Conservation (phyloP, 2,113 vertebrate genomes). For the Ochotona curzoniae region DNA sequence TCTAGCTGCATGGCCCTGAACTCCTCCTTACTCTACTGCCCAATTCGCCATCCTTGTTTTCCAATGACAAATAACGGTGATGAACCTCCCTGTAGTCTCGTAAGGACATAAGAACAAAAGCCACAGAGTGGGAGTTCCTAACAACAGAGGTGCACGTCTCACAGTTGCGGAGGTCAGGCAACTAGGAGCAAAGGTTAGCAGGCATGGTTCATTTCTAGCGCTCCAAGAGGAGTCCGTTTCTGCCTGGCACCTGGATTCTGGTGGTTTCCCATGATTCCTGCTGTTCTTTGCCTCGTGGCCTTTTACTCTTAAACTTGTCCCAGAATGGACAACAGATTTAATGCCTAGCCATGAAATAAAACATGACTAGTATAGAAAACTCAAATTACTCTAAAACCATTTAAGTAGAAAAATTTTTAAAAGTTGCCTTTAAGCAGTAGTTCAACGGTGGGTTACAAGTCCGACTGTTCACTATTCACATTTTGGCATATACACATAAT, state of each 20-base stretch:
- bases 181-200: neutral
- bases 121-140: neutral
- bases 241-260: neutral
- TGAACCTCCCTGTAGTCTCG: neutral
- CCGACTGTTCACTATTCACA: neutral
- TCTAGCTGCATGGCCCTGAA: neutral
- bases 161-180: neutral
- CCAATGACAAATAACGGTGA: neutral
- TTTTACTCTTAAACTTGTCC: neutral
- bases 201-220: neutral
- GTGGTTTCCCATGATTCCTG: neutral
- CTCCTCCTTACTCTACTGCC: neutral
- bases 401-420: neutral
- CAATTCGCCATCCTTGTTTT: neutral
- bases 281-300: neutral
- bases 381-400: neutral
- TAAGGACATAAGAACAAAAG: neutral
- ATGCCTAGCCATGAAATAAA: neutral
- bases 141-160: neutral
- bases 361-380: neutral
- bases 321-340: neutral
- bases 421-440: conserved; percentile 11
- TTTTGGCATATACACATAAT: neutral
- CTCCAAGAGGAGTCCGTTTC: neutral
- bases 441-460: conserved; percentile 21